Evolutionary conservation across 2,888 invertebrate species (phyloP), one percentile per base, ranked within the genome.

Genomic region (Nudaria mundana): DNA sequence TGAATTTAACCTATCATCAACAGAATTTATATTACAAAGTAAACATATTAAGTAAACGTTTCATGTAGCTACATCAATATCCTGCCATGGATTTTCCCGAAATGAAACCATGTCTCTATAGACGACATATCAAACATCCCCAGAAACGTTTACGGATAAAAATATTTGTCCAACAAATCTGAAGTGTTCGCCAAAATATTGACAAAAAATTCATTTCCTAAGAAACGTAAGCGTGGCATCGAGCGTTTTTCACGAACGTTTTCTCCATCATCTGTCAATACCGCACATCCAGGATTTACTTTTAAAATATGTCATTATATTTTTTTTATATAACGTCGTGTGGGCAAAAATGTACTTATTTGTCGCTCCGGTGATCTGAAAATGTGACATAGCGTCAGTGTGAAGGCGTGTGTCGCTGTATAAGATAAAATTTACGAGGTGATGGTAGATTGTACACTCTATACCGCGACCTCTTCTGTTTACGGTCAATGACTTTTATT

Each of bases 271-370:
- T 62, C 69, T 74, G 74, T 77, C 76, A 76, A 79, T 76, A 68
- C 65, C 70, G 65, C 46, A 50, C 48, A 56, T 45, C 50, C 53
- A 58, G 71, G 77, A 79, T 77, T 81, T 81, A 78, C 81, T 80
- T 81, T 83, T 78, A 82, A 82, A 83, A 83, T 78, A 80, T 69
- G 79, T 82, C 82, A 84, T 86, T 83, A 85, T 85, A 46, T 38
- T 81, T 81, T 81, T 87, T 81, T 87, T 84, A 66, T 82, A 83
- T 83, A 78, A 82, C 77, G 72, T 74, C 74, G 76, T 74, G 73
- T 71, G 83, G 80, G 83, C 82, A 87, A 87, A 60, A 82, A 87
- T 87, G 87, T 88, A 85, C 87, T 87, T 88, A 88, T 88, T 87
- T 85, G 81, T 72, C 87, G 88, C 87, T 88, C 86, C 88, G 81